phyloP scores from a whole-genome alignment of 2,113 vertebrate genomes.

The Pelecanoides urinatrix region DNA sequence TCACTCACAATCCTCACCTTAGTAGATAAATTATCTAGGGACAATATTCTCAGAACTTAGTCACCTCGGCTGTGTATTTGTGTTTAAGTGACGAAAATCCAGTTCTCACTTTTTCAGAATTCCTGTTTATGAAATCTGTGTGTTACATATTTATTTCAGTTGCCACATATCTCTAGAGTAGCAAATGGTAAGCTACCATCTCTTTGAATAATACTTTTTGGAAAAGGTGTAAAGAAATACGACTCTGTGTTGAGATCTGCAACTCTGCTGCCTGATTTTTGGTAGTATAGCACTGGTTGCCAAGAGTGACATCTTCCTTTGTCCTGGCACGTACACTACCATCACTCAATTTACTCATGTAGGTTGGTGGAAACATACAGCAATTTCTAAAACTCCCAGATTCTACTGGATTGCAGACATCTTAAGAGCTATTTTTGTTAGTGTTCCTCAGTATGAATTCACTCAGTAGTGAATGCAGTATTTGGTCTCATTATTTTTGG shows the following conservation, averaged over 20 bases:
- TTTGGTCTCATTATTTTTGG: not conserved
- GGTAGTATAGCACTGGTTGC: too few relatives aligned
- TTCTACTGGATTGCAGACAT: not conserved
- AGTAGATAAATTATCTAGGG: not conserved
- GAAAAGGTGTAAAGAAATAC: not conserved
- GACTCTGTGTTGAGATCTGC: not conserved
- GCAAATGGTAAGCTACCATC: not conserved
- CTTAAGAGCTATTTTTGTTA: not conserved
- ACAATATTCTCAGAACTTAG: not conserved
- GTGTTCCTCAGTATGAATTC: not conserved
- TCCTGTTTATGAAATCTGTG: not conserved
- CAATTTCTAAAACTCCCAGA: not conserved
- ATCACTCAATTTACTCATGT: not conserved
- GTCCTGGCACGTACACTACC: not conserved
- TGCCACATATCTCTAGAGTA: not conserved
- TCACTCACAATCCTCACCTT: not conserved
- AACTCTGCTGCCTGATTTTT: not conserved
- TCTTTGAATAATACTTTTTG: not conserved
- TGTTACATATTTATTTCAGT: not conserved
- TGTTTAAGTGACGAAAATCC: not conserved
- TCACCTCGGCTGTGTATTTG: not conserved
- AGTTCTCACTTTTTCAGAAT: not conserved
- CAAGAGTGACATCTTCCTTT: not conserved
- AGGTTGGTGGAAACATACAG: not conserved
- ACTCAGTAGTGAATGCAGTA: not conserved